Percentiles rank a stretch among this genome's conserved stretches.
phyloP scores from a whole-genome alignment of 2,797 vertebrate genomes.

The Manis javanica region DNA sequence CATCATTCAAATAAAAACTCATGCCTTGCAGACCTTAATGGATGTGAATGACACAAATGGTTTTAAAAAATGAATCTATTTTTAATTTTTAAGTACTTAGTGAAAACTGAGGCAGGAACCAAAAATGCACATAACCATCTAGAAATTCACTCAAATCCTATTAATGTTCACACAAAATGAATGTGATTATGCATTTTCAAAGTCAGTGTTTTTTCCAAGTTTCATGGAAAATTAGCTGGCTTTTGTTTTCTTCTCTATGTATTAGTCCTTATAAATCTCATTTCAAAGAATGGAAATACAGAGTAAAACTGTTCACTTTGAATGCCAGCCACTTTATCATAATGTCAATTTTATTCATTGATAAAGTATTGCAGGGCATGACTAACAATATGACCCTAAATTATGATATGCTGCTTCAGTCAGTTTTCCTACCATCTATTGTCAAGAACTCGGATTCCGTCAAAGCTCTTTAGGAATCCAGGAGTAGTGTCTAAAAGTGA shows the following conservation, averaged over 20 bases:
- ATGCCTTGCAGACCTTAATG: background rate
- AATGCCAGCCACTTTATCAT: background rate
- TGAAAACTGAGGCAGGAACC: background rate
- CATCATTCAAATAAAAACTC: constrained; percentile 64
- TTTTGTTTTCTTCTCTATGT: background rate
- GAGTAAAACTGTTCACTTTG: background rate
- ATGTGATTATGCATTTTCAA: background rate
- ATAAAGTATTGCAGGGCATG: background rate
- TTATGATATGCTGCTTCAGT: background rate
- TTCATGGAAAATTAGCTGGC: background rate
- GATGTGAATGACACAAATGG: background rate
- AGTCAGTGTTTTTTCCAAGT: background rate
- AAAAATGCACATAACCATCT: background rate
- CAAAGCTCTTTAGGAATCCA: background rate
- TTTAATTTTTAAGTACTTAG: constrained; percentile 63
- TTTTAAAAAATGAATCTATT: constrained; percentile 52
- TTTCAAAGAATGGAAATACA: background rate
- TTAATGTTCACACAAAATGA: background rate
- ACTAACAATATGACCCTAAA: background rate
- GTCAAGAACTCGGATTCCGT: background rate
- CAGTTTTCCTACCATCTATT: background rate
- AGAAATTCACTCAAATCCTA: background rate
- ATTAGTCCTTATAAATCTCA: background rate
- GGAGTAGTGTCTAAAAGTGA: background rate
- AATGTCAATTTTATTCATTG: background rate